Conservation (phyloP, 2,797 vertebrate species). For the Agapornis canus region DNA sequence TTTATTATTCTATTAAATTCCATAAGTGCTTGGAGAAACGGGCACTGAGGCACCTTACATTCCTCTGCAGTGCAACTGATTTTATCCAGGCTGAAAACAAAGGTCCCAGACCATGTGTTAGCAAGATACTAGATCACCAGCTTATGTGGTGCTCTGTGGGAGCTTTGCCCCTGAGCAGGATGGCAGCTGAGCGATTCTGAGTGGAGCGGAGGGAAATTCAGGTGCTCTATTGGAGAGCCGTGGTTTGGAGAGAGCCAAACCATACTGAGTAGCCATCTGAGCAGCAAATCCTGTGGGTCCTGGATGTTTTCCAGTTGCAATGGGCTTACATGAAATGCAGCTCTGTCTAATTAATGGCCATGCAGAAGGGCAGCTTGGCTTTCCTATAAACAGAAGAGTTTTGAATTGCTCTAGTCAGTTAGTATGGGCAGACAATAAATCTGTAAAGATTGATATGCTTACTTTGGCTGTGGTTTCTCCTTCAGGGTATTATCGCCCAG, state of each 20-base stretch:
- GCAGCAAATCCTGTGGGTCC: not conserved
- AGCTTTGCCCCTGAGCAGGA: not conserved
- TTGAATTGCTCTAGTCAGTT: not conserved
- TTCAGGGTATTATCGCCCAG: not conserved
- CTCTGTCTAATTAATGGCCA: not conserved
- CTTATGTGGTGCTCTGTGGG: rapidly evolving
- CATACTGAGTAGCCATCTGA: not conserved
- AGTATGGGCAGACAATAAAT: not conserved
- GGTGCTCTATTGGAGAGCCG: not conserved
- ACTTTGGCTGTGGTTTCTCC: not conserved
- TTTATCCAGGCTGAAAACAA: not conserved
- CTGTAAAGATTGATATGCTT: not conserved
- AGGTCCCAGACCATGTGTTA: not conserved
- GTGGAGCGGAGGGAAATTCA: not conserved
- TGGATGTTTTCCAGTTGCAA: not conserved
- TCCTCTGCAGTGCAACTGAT: not conserved
- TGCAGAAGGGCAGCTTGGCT: not conserved
- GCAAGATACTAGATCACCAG: not conserved
- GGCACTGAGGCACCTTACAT: not conserved
- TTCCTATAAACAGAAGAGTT: not conserved
- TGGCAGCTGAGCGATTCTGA: not conserved
- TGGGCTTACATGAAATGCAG: not conserved
- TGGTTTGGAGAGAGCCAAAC: not conserved
- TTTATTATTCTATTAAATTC: not conserved
- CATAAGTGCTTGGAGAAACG: not conserved